These are phyloP conservation scores for Caenorhabditis doughertyi DNA, from an alignment of 2,888 invertebrate species.

Conservation along the genomic window DNA sequence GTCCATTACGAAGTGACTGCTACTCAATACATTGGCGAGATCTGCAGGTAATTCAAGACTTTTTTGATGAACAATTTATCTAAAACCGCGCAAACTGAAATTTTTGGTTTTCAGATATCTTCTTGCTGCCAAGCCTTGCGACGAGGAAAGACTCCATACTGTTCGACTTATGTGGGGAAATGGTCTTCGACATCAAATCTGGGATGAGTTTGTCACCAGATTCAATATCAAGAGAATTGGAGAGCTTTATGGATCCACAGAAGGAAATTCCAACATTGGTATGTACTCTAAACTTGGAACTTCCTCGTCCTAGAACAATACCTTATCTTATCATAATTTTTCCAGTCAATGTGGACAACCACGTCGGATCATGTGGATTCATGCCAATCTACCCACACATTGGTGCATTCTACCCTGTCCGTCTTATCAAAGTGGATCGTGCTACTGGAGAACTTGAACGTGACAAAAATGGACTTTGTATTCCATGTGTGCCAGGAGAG, in stretches of 20 bases:
- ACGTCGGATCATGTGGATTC: constrained; percentile 92
- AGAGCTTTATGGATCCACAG: constrained; percentile 97
- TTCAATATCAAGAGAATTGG: constrained; percentile 91
- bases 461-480: constrained; percentile 90
- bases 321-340: constrained; percentile 3
- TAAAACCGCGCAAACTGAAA: no score
- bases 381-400: constrained; percentile 89
- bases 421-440: constrained; percentile 92
- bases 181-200: constrained; percentile 94
- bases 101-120: constrained; percentile 82
- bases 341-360: constrained; percentile 92
- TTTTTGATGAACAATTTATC: neutral
- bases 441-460: constrained; percentile 93
- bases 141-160: constrained; percentile 84
- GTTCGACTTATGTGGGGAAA: constrained; percentile 92
- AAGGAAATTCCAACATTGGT: constrained; percentile 95
- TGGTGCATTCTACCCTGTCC: constrained; percentile 93
- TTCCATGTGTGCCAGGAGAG: constrained; percentile 89
- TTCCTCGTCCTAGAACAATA: neutral
- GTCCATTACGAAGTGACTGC: constrained; percentile 75
- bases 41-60: constrained; percentile 83
- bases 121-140: constrained; percentile 84
- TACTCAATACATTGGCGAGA: constrained; percentile 85
- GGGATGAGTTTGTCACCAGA: constrained; percentile 90
- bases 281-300: neutral